phyloP scores from a whole-genome alignment of 2,113 vertebrate species.

The Andinoacara biseriatus region DNA sequence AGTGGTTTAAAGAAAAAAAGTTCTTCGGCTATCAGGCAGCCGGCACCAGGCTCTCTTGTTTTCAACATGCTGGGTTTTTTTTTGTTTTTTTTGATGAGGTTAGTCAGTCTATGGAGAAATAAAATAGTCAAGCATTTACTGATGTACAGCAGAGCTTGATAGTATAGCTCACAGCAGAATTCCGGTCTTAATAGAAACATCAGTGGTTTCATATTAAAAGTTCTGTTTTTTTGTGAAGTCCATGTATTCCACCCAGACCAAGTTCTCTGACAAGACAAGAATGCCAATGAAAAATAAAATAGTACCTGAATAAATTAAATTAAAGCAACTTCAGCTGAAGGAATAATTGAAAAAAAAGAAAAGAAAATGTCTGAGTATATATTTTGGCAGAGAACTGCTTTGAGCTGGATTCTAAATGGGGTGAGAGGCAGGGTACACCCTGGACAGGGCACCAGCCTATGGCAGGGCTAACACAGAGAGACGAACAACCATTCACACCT shows the following conservation, averaged over 20 bases:
- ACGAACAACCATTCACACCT: too few species aligned
- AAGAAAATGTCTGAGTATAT: not conserved
- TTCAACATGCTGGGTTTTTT: not conserved
- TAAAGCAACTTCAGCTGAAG: not conserved
- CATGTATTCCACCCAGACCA: not conserved
- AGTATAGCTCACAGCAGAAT: not conserved
- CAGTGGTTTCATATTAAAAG: too few species aligned
- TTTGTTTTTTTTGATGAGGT: not conserved
- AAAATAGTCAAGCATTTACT: not conserved
- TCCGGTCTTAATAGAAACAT: not conserved
- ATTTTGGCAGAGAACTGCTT: not conserved
- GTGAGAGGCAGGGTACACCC: too few species aligned
- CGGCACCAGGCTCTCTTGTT: not conserved
- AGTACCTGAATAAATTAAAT: not conserved
- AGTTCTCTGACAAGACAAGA: not conserved
- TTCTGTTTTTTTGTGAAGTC: not conserved
- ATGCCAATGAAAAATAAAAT: not conserved
- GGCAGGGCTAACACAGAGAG: too few species aligned
- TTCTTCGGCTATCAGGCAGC: not conserved
- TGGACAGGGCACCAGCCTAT: too few species aligned
- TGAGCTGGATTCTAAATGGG: not conserved
- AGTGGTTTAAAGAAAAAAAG: not conserved
- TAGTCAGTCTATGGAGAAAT: not conserved
- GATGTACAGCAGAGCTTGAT: not conserved
- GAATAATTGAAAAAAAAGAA: not conserved